These are phyloP conservation scores for Haliclona indistincta DNA, from an alignment of 37 sponge, comb jelly and placozoan species.

Conservation along the genomic window DNA sequence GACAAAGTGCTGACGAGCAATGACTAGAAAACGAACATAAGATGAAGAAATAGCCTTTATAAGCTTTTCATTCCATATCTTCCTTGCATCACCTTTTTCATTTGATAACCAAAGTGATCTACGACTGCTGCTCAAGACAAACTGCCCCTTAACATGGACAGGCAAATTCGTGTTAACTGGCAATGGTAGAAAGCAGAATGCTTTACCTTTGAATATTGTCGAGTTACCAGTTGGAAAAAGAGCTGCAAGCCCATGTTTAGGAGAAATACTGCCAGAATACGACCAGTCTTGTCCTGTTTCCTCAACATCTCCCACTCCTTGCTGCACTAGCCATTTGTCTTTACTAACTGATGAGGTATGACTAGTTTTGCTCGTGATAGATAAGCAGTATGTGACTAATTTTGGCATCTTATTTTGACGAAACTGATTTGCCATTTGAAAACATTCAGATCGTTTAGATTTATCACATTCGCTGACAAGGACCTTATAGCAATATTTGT, in stretches of 20 bases:
- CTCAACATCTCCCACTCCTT: conserved; percentile 56
- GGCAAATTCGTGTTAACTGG: conserved; percentile 37
- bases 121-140: conserved; percentile 32
- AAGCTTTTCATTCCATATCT: conserved; percentile 58
- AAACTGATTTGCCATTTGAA: neutral
- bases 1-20: neutral
- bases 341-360: neutral
- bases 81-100: conserved; percentile 20
- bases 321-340: conserved; percentile 67
- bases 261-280: conserved; percentile 20
- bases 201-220: conserved; percentile 1
- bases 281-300: conserved; percentile 20
- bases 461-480: neutral
- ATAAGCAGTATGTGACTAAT: neutral
- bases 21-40: conserved; percentile 50
- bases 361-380: neutral
- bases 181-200: conserved; percentile 67
- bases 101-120: conserved; percentile 44
- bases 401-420: neutral
- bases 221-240: conserved; percentile 2
- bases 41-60: conserved; percentile 60
- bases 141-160: conserved; percentile 65
- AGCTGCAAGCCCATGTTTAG: conserved; percentile 70
- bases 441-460: neutral
- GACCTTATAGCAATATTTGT: neutral